Evolutionary conservation across 2,797 vertebrate genomes (phyloP), one percentile per base, ranked within the genome.

Genomic region (Eulemur coronatus): DNA sequence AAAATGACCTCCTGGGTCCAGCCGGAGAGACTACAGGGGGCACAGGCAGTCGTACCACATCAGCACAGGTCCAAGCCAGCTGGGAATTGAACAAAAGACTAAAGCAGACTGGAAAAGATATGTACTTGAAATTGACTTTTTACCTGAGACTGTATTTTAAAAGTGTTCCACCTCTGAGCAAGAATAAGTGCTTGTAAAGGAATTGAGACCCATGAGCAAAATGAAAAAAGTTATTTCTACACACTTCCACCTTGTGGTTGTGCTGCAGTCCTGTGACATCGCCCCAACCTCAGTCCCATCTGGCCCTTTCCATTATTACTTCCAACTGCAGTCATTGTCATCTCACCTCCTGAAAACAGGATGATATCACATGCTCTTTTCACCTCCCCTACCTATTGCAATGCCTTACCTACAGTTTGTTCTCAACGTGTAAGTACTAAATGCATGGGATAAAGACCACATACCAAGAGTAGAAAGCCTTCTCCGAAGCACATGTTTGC

Each of bases 51-150:
- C 10, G 17, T 1, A 35, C 4, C 67, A 14, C 18, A 15, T 5
- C 33, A 84, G 22, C 43, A 14, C 17, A 22, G 33, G 15, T 12
- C 5, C 33, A 22, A 72, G 57, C 59, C 13, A 84, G 38, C 41
- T 43, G 10, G 38, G 14, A 5, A 48, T 2, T 4, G 2, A 61
- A 52, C 1, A 33, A 8, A 2, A 38, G 7, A 17, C 22, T n/a
- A 20, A 90, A 41, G 22, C 1, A 61, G 18, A 38, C 26, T 69
- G 5, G 63, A 43, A 38, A 90, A 87, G 41, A 18, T 8, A 67
- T 1, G 10, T 17, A 46, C 48, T 46, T 84, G 70, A 72, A 75
- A 63, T 30, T 28, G 48, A 86, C 72, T 52, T 28, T 84, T 81
- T n/a, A 43, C 22, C 2, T 3, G 1, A 79, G 65, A 13, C 84